phyloP scores from a whole-genome alignment of 1,140 invertebrate species.

The Drosophila obscura region DNA sequence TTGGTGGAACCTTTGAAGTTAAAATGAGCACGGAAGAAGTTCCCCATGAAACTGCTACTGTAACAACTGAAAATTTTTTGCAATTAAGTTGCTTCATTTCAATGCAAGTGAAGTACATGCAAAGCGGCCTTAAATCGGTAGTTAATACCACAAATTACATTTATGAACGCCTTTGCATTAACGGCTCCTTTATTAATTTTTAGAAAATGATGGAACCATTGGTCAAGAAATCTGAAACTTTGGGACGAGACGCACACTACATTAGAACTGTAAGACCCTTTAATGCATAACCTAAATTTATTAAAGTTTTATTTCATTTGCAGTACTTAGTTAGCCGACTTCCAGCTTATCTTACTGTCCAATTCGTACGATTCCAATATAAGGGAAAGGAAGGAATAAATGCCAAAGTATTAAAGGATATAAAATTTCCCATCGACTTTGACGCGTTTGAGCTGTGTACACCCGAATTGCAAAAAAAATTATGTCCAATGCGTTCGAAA shows the following conservation, averaged over 20 bases:
- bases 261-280: constrained; percentile 91
- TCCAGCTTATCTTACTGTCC: constrained; percentile 98
- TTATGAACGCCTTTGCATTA: neutral
- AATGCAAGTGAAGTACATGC: constrained; percentile 98
- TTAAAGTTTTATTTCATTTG: constrained; percentile 70
- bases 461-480: constrained; percentile 93
- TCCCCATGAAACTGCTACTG: constrained; percentile 91
- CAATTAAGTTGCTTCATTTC: constrained; percentile 99
- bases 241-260: constrained; percentile 96
- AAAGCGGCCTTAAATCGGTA: constrained; percentile 93
- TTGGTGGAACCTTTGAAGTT: constrained; percentile 94
- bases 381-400: constrained; percentile 98
- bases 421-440: constrained; percentile 98
- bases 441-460: constrained; percentile 98
- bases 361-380: constrained; percentile 99
- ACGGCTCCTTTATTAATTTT: constrained; percentile 12
- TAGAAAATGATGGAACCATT: constrained; percentile 96
- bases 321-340: constrained; percentile 96
- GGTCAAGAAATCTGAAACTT: constrained; percentile 94
- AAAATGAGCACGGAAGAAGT: constrained; percentile 94
- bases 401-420: constrained; percentile 99
- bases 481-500: constrained; percentile 94
- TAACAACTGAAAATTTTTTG: constrained; percentile 93
- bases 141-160: constrained; percentile 22
- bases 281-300: neutral